These are phyloP conservation scores for Hormaphis cornu DNA, from an alignment of 1,140 invertebrate species.

Conservation along the genomic window DNA sequence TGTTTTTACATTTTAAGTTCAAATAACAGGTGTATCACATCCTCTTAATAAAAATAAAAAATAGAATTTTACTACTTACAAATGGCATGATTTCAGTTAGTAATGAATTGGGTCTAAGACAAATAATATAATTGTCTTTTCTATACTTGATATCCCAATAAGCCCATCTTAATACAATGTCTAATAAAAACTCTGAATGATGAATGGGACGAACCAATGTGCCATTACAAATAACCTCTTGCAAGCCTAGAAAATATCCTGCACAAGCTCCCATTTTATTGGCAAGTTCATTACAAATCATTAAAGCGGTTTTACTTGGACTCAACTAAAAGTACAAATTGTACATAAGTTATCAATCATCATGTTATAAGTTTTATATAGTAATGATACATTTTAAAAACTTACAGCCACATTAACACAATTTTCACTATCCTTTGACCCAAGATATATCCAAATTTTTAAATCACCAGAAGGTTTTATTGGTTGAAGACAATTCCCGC, in stretches of 20 bases:
- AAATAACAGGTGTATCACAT: background rate
- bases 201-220: slow-evolving; percentile 65
- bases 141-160: slow-evolving; percentile 74
- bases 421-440: slow-evolving; percentile 47
- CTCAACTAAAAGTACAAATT: slow-evolving; percentile 50
- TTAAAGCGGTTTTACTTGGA: slow-evolving; percentile 63
- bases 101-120: slow-evolving; percentile 47
- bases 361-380: background rate
- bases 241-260: slow-evolving; percentile 57
- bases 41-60: background rate
- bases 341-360: background rate
- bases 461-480: slow-evolving; percentile 65
- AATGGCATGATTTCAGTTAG: slow-evolving; percentile 45
- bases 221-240: slow-evolving; percentile 65
- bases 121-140: slow-evolving; percentile 70
- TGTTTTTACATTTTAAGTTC: too few relatives aligned
- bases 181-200: slow-evolving; percentile 63
- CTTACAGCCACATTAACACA: slow-evolving; percentile 55
- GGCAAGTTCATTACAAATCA: slow-evolving; percentile 59
- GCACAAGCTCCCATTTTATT: slow-evolving; percentile 48
- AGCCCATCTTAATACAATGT: slow-evolving; percentile 62
- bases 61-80: slow-evolving; percentile 41
- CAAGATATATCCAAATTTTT: slow-evolving; percentile 66
- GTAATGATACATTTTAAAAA: slow-evolving; percentile 29
- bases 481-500: slow-evolving; percentile 44